Base-by-base conservation (phyloP, 2,797 vertebrate genomes). In the Valencia hispanica region DNA sequence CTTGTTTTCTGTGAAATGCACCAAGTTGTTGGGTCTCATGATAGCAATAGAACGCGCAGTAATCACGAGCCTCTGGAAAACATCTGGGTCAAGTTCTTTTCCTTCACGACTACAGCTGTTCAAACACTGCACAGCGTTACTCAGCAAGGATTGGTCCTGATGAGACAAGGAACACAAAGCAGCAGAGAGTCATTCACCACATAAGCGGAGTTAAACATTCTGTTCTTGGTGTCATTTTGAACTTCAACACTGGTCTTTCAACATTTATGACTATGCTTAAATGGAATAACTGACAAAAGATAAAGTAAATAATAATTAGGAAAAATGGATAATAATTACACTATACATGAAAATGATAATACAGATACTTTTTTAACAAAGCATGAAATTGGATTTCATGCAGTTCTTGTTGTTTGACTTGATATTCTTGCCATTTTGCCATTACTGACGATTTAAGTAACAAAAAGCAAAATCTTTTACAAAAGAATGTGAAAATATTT, bases 41-140 rank as follows among this genome's bases (percentile, higher is more conserved):
- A 99, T 97, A 59, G 98, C 98, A 73, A 99, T 99, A 91, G 98
- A 99, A 51, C 98, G 97, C 57, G 98, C 97, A 0, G 98, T 99
- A 90, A 99, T 97, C 70, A 99, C 98, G 69, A 99, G 94, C 66
- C 98, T 96, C 95, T 99, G 98, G 90, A 99, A 99, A 1, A 99
- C 97, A 78, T 99, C 98, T 0, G 98, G 98, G 88, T 99, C 98
- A 1, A 99, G 94, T 79, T 99, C 97, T 79, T 95, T 97, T 25
- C 97, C 97, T 73, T 99, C 98, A 78, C 95, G 97, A 86, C 91
- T 97, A 78, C 96, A 97, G 84, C 94, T 93, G 77, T 95, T 97
- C 89, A 99, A 94, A 93, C 98, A 98, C 91, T 99, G 98, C 63
- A 99, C 97, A 30, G 98, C 98, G 75, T 99, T 99, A 92, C 98